These are phyloP conservation scores for Ashinkailepas kermadecensis DNA, from an alignment of 2,888 invertebrate genomes.

Conservation along the genomic window DNA sequence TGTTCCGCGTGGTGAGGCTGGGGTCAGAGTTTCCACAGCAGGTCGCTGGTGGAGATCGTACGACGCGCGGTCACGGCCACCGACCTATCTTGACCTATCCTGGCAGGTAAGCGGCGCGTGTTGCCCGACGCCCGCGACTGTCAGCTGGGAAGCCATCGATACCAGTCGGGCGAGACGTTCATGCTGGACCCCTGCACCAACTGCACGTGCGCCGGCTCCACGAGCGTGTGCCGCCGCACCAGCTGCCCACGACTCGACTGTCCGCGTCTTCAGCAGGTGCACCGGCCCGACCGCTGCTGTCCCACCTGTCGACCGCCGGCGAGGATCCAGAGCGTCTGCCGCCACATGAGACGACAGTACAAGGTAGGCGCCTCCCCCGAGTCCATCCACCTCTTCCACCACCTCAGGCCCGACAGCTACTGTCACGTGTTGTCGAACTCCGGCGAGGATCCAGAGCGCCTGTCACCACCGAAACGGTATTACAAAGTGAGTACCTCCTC, in stretches of 20 bases:
- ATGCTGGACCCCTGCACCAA: slow-evolving; percentile 57
- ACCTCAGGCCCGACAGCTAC: too few species aligned
- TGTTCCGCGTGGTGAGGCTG: too few species aligned
- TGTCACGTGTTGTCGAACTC: too few species aligned
- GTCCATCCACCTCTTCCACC: too few species aligned
- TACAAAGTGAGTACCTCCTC: too few species aligned
- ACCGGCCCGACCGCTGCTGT: slow-evolving; percentile 32
- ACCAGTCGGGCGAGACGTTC: slow-evolving; percentile 27
- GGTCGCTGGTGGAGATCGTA: too few species aligned
- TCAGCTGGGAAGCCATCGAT: slow-evolving; percentile 27
- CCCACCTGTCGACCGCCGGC: not conserved
- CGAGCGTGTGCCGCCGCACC: slow-evolving; percentile 66
- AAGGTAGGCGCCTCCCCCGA: not conserved
- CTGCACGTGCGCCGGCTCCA: slow-evolving; percentile 73
- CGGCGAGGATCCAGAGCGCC: too few species aligned
- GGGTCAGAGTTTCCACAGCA: too few species aligned
- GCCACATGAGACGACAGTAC: not conserved
- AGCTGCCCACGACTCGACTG: slow-evolving; percentile 90
- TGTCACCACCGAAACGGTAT: too few species aligned
- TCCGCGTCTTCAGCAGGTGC: slow-evolving; percentile 54
- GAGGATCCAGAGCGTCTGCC: not conserved
- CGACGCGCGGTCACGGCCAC: too few species aligned
- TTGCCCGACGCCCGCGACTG: slow-evolving; percentile 15
- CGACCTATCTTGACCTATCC: too few species aligned
- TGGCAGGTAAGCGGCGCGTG: not conserved